Conservation (phyloP, 2,888 invertebrate genomes). For the Synanthedon vespiformis region DNA sequence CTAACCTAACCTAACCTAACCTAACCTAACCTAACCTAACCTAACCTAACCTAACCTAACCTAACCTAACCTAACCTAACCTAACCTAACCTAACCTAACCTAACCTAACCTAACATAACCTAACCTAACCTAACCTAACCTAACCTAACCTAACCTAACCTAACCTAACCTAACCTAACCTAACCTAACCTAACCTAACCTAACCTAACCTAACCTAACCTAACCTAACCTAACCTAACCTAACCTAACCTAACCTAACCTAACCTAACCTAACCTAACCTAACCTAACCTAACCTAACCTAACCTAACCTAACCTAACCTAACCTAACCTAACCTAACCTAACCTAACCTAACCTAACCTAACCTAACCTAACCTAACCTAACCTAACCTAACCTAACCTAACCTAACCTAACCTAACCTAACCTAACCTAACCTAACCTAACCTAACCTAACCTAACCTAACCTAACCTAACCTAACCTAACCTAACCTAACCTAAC, state of each 20-base stretch:
- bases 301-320: constrained; percentile 1
- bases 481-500: constrained; percentile 1
- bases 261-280: constrained; percentile 1
- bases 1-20: constrained; percentile 3
- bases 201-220: constrained; percentile 1
- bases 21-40: constrained; percentile 3
- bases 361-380: constrained; percentile 1
- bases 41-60: too few species aligned
- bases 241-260: constrained; percentile 1
- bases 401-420: constrained; percentile 1
- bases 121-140: constrained; percentile 3
- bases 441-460: constrained; percentile 1
- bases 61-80: too few species aligned
- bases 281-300: constrained; percentile 1
- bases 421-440: constrained; percentile 1
- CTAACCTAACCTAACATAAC: too few species aligned
- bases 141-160: constrained; percentile 3
- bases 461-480: constrained; percentile 1
- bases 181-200: constrained; percentile 1
- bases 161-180: constrained; percentile 3
- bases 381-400: constrained; percentile 1
- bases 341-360: constrained; percentile 1
- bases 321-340: constrained; percentile 1
- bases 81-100: too few species aligned
- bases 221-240: constrained; percentile 1